Conservation (phyloP, 2,797 vertebrate genomes). For the Rhinella marina region DNA sequence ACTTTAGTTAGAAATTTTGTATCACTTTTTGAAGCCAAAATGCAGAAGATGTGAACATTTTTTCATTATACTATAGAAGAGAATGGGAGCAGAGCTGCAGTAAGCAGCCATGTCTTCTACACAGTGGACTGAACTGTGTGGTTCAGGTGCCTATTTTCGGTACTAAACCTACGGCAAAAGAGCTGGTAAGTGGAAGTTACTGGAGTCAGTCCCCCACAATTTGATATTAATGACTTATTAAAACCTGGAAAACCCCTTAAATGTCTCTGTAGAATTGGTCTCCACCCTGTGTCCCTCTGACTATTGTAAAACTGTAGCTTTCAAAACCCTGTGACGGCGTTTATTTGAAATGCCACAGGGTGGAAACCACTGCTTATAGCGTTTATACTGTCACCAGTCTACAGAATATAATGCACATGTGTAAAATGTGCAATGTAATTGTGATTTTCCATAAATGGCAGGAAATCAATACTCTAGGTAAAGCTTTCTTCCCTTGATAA, state of each 20-base stretch:
- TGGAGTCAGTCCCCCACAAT: too few relatives aligned
- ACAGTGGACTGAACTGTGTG: too few relatives aligned
- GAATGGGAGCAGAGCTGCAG: too few relatives aligned
- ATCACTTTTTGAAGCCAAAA: too few relatives aligned
- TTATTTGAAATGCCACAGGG: background rate
- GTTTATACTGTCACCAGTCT: background rate
- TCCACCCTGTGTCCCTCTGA: background rate
- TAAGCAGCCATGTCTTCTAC: too few relatives aligned
- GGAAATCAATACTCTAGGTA: background rate
- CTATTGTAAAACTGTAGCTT: background rate
- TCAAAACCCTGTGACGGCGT: background rate
- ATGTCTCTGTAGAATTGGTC: background rate
- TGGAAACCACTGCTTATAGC: background rate
- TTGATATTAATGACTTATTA: too few relatives aligned
- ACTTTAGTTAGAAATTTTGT: too few relatives aligned
- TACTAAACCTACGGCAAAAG: too few relatives aligned
- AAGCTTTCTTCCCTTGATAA: slow-evolving; percentile 1
- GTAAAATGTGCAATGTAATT: background rate
- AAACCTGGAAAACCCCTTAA: background rate
- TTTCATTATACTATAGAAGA: too few relatives aligned
- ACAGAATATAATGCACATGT: background rate
- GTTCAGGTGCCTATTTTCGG: too few relatives aligned
- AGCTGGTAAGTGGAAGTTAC: too few relatives aligned
- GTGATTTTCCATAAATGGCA: background rate
- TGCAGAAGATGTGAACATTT: too few relatives aligned